Conservation (phyloP, 2,888 invertebrate species). For the Halictus ligatus region DNA sequence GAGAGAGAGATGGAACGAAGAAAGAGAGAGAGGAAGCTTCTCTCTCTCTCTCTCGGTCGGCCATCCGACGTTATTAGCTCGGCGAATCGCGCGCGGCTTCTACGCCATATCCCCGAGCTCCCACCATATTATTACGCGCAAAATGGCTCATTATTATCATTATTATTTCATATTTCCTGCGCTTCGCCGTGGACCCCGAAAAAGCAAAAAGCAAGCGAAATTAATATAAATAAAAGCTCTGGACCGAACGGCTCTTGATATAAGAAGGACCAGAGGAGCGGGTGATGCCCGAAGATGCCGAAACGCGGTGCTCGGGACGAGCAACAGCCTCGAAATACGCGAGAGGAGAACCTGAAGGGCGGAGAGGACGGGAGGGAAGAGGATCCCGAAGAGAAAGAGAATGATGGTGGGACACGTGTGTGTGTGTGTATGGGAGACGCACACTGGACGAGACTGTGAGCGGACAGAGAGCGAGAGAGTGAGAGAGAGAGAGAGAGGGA, state of each 20-base stretch:
- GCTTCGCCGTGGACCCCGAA: conserved; percentile 70
- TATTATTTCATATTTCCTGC: conserved; percentile 82
- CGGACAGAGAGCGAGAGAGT: too few species aligned
- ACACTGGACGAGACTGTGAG: not conserved
- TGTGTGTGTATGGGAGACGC: not conserved
- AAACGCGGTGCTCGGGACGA: conserved; percentile 36
- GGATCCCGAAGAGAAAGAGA: not conserved
- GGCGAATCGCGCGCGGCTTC: conserved; percentile 76
- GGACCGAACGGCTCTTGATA: conserved; percentile 64
- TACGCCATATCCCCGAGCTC: conserved; percentile 73
- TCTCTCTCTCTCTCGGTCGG: conserved; percentile 21
- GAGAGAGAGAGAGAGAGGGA: too few species aligned
- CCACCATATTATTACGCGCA: conserved; percentile 83
- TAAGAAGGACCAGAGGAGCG: conserved; percentile 51
- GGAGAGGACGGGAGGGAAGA: not conserved
- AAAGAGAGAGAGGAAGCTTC: not conserved
- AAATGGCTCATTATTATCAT: conserved; percentile 83
- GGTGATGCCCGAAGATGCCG: conserved; percentile 37
- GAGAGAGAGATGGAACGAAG: too few species aligned
- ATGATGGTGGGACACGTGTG: not conserved
- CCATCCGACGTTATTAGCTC: conserved; percentile 77
- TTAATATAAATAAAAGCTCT: conserved; percentile 82
- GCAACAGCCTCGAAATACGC: conserved; percentile 28
- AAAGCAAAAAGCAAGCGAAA: conserved; percentile 80
- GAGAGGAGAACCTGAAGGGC: conserved; percentile 8